Conservation (phyloP, 2,888 invertebrate species). For the Aethes cnicana region DNA sequence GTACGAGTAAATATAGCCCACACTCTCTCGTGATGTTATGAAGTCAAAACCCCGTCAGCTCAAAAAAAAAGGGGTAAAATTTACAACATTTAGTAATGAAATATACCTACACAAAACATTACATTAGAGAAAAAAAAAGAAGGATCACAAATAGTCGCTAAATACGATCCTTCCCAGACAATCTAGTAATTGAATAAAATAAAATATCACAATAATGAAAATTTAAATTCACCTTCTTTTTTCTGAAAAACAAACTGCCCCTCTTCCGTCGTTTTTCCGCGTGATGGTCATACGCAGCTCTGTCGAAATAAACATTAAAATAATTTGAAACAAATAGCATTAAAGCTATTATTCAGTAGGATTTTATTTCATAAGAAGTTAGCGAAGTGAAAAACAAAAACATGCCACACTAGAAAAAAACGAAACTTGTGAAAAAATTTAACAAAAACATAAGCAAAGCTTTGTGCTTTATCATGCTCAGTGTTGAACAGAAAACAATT, state of each 20-base stretch:
- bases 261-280: conserved; percentile 93
- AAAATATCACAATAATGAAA: background rate
- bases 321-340: conserved; percentile 29
- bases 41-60: too few relatives aligned
- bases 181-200: too few relatives aligned
- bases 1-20: too few relatives aligned
- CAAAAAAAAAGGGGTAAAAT: too few relatives aligned
- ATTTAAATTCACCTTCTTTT: conserved; percentile 86
- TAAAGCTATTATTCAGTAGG: too few relatives aligned
- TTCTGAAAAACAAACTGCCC: conserved; percentile 94
- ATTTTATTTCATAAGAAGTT: background rate
- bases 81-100: too few relatives aligned
- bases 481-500: background rate
- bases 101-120: too few relatives aligned
- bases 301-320: conserved; percentile 47
- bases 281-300: conserved; percentile 86
- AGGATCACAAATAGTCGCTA: too few relatives aligned
- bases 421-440: conserved; percentile 16
- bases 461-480: conserved; percentile 38
- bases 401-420: conserved; percentile 23
- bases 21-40: too few relatives aligned
- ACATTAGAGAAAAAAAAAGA: too few relatives aligned
- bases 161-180: too few relatives aligned
- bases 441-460: conserved; percentile 31
- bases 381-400: conserved; percentile 3